Evolutionary conservation across 2,888 invertebrate genomes (phyloP).

Genomic region (Sphecodes monilicornis): DNA sequence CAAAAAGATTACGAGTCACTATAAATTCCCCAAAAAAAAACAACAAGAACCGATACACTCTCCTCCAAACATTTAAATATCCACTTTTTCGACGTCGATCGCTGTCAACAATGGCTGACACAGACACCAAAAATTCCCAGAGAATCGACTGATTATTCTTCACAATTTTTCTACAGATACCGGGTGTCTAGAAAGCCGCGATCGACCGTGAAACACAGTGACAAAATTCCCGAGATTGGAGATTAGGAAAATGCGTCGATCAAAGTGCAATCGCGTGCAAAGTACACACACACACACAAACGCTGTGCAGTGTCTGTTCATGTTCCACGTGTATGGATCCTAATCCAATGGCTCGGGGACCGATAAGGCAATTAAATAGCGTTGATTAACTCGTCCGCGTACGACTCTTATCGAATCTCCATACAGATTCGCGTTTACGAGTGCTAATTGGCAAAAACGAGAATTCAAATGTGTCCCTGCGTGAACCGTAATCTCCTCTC

Average conservation of each 20-base stretch:
- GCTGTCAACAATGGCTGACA: neutral
- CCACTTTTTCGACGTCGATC: neutral
- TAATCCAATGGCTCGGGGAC: neutral
- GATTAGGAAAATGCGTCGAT: neutral
- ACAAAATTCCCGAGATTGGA: neutral
- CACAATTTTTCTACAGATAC: neutral
- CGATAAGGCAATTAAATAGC: neutral
- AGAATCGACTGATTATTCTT: neutral
- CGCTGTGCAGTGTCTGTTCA: neutral
- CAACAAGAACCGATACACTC: no score
- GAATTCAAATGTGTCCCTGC: neutral
- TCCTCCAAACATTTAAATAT: neutral
- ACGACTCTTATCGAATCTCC: neutral
- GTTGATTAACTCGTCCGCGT: neutral
- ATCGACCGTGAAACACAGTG: neutral
- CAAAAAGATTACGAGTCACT: neutral
- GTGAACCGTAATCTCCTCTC: neutral
- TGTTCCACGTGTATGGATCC: neutral
- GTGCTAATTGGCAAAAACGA: neutral
- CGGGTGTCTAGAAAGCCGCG: neutral
- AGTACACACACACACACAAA: neutral
- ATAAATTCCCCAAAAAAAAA: no score
- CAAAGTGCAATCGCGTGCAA: neutral
- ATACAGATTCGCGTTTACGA: neutral
- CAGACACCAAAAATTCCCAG: neutral